Base-by-base conservation (phyloP, 2,113 vertebrate genomes). In the Turnix velox region DNA sequence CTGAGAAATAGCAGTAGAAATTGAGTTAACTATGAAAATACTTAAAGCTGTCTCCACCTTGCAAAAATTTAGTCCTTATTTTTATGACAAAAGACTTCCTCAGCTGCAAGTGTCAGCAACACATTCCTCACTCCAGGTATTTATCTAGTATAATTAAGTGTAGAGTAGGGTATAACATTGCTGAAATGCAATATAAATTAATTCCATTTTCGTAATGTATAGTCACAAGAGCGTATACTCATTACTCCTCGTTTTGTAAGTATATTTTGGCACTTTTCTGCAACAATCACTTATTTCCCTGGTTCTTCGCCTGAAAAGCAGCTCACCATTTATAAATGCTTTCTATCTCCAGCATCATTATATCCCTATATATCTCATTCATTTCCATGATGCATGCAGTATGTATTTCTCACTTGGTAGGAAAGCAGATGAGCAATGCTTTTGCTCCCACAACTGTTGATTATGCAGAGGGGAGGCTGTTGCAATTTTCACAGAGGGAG, bases 91-190 rank as follows among this genome's bases (percentile, higher is more conserved):
- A 96, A 94, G 39, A 55, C 46, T 79, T 89, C 30, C 58, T 69
- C 76, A 66, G 58, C 49, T 91, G 62, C 43, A 87, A 76, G 33
- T 87, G 77, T 85, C 77, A 82, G 84, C 66, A 82, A 58, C 1
- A 3, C 5, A 7, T 87, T 93, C 48, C 87, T 93, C 77, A 69
- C 58, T 79, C 66, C 58, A 91, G 55, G 71, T 95, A 92, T 96
- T 96, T 91, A 94, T 76, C 74, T 91, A 40, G 52, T 30, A 85
- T 80, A 92, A 96, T 89, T 93, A 84, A 76, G 67, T 73, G 81
- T 89, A 75, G 80, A 92, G 71, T 58, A 92, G 67, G 55, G 57
- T 42, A 73, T 78, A 82, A 62, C 17, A 0, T 6, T 65, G 48
- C 77, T 79, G 81, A 94, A 94, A 92, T 46, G 67, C 73, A 89